Base-by-base conservation (phyloP, 2,888 invertebrate genomes). In the Athalia cordata region DNA sequence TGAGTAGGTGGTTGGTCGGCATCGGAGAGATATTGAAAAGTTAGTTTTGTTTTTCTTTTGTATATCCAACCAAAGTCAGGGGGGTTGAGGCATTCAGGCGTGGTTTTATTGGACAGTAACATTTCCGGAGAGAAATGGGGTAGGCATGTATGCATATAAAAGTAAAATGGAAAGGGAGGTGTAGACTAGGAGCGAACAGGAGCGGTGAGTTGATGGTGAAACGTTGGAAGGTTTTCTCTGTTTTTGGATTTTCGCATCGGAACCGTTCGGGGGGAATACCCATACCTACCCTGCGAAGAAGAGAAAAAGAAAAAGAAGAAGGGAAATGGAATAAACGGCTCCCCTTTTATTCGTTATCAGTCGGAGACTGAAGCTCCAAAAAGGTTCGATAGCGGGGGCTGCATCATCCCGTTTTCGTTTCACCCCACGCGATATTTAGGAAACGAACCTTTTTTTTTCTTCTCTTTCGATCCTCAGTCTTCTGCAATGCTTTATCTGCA, bases 281-380 rank as follows among this genome's bases (percentile, higher is more conserved):
- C 29, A 29, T 29, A 29, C 29, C 29, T 29, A 29, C 29, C 29
- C 29, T 29, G 29, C 29, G 29, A 29, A 29, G n/a, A 47, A 49
- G 47, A 11, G 59, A 13, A 75, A 29, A 64, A 11, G 29, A 43
- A 65, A 5, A 11, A 7, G 64, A 8, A 5, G 47, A 67, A 49
- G n/a, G 67, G 47, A n/a, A 77, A 47, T 47, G 49, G 59, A 59
- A 77, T 66, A 59, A 77, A 67, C 15, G 43, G 11, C 77, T 77
- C 77, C 49, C 47, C 66, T 57, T 59, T 59, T 67, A 77, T 68
- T 68, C 68, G 77, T 77, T 77, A 77, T 77, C 67, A 77, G 68
- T 55, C 68, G 55, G 68, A 68, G 68, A 68, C 77, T 77, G 47
- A 59, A 67, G 49, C 67, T 49, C 67, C 77, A 66, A 29, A 29